phyloP scores from a whole-genome alignment of 1,140 invertebrate genomes.

The Melipona quadrifasciata region DNA sequence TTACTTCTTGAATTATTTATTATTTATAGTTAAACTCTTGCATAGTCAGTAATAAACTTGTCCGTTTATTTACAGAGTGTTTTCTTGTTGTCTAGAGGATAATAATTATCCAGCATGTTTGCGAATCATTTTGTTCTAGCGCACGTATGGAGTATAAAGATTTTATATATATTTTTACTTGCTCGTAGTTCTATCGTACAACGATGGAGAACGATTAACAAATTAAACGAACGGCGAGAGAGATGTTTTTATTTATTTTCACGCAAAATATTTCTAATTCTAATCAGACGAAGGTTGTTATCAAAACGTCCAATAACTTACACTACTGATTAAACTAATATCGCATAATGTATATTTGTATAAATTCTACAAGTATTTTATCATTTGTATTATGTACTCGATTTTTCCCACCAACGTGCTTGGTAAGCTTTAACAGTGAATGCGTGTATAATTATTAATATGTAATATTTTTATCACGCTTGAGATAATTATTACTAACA shows the following conservation, averaged over 20 bases:
- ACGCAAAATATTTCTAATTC: neutral
- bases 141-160: neutral
- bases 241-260: neutral
- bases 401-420: conserved; percentile 24
- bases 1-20: conserved; percentile 36
- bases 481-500: neutral
- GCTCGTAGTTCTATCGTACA: neutral
- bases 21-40: conserved; percentile 27
- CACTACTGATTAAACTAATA: neutral
- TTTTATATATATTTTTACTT: neutral
- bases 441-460: conserved; percentile 1
- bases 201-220: neutral
- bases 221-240: neutral
- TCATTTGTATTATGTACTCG: neutral
- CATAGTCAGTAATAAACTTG: conserved; percentile 34
- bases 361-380: neutral
- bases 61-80: conserved; percentile 29
- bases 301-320: conserved; percentile 15
- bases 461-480: conserved; percentile 7
- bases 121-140: no score
- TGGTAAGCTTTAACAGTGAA: conserved; percentile 18
- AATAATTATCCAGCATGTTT: neutral
- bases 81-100: conserved; percentile 1
- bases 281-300: conserved; percentile 19
- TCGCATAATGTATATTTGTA: conserved; percentile 12